phyloP scores from a whole-genome alignment of 2,888 invertebrate genomes.

The Hyposoter dolosus region DNA sequence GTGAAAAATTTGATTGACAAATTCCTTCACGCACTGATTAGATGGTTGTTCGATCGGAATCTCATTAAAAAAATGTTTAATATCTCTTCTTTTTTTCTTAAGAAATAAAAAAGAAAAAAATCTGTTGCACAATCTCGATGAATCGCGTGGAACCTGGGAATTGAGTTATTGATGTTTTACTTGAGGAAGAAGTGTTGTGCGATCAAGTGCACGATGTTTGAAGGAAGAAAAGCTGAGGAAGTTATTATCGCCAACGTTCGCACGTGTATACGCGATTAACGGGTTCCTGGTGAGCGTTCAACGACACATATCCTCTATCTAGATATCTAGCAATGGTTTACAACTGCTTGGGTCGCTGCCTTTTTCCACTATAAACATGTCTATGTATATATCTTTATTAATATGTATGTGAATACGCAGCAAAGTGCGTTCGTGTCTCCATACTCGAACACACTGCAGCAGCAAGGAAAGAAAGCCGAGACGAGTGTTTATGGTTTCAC shows the following conservation, averaged over 20 bases:
- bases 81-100: background rate
- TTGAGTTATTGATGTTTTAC: conserved; percentile 68
- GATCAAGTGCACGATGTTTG: conserved; percentile 48
- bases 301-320: conserved; percentile 28
- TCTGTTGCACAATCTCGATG: conserved; percentile 32
- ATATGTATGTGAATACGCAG: conserved; percentile 37
- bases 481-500: conserved; percentile 51
- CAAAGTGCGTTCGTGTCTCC: conserved; percentile 15
- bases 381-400: conserved; percentile 25
- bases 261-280: conserved; percentile 72
- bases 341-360: conserved; percentile 49
- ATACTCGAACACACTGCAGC: conserved; percentile 2
- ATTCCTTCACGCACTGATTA: too few species aligned
- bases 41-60: background rate
- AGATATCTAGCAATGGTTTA: conserved; percentile 46
- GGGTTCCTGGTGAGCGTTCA: conserved; percentile 49
- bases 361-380: conserved; percentile 35
- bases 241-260: conserved; percentile 69
- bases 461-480: conserved; percentile 65
- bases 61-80: background rate
- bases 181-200: conserved; percentile 53
- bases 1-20: too few species aligned
- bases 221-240: conserved; percentile 69
- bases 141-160: conserved; percentile 22
- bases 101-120: background rate